Base-by-base conservation (phyloP, 2,888 invertebrate genomes). In the Tineola bisselliella region DNA sequence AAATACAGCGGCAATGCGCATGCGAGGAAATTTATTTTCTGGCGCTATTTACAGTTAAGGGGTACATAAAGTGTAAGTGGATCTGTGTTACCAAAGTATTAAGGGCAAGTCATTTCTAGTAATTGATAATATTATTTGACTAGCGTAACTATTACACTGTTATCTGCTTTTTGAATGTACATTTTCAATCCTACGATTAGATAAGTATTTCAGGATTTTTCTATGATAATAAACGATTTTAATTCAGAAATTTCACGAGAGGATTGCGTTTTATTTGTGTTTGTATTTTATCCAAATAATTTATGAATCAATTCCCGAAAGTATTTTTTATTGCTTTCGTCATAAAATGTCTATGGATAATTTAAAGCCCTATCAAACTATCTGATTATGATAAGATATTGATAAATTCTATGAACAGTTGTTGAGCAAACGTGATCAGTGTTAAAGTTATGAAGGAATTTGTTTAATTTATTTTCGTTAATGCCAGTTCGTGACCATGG, bases 391-490 rank as follows among this genome's bases (percentile, higher is more conserved):
- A 82, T 81, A 81, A 77, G 58, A 30, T 68, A 70, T 72, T 73
- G 83, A 84, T 84, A 81, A 77, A 12, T 56, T n/a, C 31, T 58
- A 52, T 67, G 65, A 64, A 63, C 74, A 81, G 79, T 81, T 70
- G 70, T 72, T 62, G 64, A 66, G 65, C 61, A 65, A 66, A 66
- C 25, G 54, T 18, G 17, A 33, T 13, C 56, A n/a, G 17, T 69
- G 67, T 71, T 66, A 67, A 63, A 66, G 65, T 67, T 67, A 68
- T 63, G 62, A 62, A 65, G 64, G 65, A 66, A 67, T 67, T 65
- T 63, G 65, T 58, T 15, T 44, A 66, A 63, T 64, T 62, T 33
- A 52, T 67, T 63, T 64, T 62, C 69, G 68, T 71, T 75, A 71
- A 71, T 65, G 71, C 69, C 76, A 79, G 64, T 63, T 63, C n/a